Evolutionary conservation across 2,888 invertebrate genomes (phyloP).

Genomic region (Trileptium ribeirensis): DNA sequence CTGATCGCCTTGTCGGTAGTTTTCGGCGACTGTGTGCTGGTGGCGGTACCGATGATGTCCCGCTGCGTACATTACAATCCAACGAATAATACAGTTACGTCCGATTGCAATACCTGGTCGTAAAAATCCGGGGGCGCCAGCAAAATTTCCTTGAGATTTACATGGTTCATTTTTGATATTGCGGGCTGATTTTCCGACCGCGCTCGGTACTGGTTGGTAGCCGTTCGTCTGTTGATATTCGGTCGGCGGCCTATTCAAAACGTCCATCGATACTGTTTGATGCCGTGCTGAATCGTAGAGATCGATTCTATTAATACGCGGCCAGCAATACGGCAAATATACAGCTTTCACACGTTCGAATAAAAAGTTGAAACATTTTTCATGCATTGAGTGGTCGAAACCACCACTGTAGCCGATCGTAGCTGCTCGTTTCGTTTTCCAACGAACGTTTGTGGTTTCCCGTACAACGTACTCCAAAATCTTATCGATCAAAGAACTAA

Average conservation of each 20-base stretch:
- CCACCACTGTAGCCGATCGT: too few relatives aligned
- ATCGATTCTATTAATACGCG: background rate
- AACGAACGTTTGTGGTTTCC: constrained; percentile 45
- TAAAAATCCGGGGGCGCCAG: too few relatives aligned
- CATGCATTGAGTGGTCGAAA: background rate
- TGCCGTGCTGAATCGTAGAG: background rate
- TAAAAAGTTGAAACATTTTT: background rate
- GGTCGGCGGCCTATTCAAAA: background rate
- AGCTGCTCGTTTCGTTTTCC: too few relatives aligned
- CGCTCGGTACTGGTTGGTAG: too few relatives aligned
- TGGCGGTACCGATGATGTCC: background rate
- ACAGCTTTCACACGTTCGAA: background rate
- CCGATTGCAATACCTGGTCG: background rate
- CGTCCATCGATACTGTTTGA: too few relatives aligned
- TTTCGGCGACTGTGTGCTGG: constrained; percentile 7
- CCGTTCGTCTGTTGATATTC: background rate
- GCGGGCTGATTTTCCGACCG: background rate
- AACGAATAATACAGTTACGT: background rate
- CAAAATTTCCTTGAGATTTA: too few relatives aligned
- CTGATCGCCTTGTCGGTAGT: background rate
- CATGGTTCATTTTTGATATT: too few relatives aligned
- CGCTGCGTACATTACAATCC: constrained; percentile 14
- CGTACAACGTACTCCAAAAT: constrained; percentile 46
- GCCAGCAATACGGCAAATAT: background rate
- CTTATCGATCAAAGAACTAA: constrained; percentile 40